phyloP scores from a whole-genome alignment of 1,140 invertebrate genomes.

The Leptinotarsa texana region DNA sequence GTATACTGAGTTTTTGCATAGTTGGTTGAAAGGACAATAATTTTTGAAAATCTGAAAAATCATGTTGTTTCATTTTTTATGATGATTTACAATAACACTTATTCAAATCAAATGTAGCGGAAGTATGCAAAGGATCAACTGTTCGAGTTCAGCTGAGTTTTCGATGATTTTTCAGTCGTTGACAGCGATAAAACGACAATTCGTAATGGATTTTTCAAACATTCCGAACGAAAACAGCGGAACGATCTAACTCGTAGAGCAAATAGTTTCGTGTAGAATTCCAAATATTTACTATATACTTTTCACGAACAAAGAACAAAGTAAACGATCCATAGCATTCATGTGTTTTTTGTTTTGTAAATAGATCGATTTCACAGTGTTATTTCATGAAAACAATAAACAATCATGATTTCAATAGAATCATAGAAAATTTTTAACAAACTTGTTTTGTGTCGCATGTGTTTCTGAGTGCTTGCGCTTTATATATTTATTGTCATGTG shows the following conservation, averaged over 20 bases:
- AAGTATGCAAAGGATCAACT: too few species aligned
- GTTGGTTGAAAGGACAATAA: too few species aligned
- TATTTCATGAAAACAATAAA: not conserved
- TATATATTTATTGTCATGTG: too few species aligned
- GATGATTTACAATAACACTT: too few species aligned
- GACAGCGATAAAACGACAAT: not conserved
- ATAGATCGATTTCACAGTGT: not conserved
- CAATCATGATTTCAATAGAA: not conserved
- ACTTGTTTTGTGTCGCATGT: not conserved
- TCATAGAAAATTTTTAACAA: not conserved
- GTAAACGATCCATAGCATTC: not conserved
- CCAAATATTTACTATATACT: not conserved
- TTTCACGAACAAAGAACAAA: constrained; percentile 3
- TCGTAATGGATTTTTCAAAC: not conserved
- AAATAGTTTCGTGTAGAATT: constrained; percentile 2
- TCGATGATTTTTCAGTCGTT: not conserved
- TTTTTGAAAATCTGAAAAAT: too few species aligned
- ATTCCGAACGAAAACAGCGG: not conserved
- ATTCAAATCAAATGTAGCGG: too few species aligned
- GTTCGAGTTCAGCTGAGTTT: too few species aligned
- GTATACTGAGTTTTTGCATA: too few species aligned
- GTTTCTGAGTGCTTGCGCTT: not conserved
- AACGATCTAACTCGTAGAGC: not conserved
- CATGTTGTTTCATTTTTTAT: too few species aligned
- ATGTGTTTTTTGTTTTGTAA: not conserved